Evolutionary conservation across 2,888 invertebrate species (phyloP), one percentile per base, ranked within the genome.

Genomic region (Pandemis heparana): DNA sequence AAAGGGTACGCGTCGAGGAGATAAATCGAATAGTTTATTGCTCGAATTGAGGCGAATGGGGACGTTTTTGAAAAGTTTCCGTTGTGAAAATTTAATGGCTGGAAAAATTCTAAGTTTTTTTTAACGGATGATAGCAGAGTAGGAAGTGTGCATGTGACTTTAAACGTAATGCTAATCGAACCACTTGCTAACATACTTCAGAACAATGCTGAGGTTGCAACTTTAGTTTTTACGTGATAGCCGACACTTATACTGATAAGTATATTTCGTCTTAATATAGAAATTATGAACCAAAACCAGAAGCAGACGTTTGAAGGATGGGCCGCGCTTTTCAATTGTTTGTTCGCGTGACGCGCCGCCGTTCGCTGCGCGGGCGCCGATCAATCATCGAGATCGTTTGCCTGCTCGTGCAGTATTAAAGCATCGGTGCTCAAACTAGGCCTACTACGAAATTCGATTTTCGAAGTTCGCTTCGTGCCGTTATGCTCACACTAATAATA

Each of bases 21-120:
- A 82, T 84, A 80, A 81, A 82, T 84, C 77, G 78, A 79, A 81
- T 72, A 71, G 71, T 75, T 75, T 75, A 75, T 80, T 79, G 77
- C 79, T 76, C 75, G 79, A 78, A 74, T 65, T 41, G 74, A 48
- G 23, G 56, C 10, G 68, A 73, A 73, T 56, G 59, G 73, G 68
- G 56, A 69, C 68, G 68, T 64, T 73, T 69, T 73, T 73, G 63
- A 73, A 73, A 73, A 73, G 73, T 73, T 70, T 32, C 23, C 10
- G 39, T n/a, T 10, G 65, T 63, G 48, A 48, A 43, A 60, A 41
- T 59, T 23, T 69, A 60, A 69, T 41, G 63, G 59, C 18, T n/a
- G 39, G 48, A 63, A 56, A 59, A 73, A 72, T 63, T 51, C 43
- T 10, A 56, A 38, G 65, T 16, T 16, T 16, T 8, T 51, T n/a